Conservation (phyloP, 2,888 invertebrate species). For the Pelosia muscerda region DNA sequence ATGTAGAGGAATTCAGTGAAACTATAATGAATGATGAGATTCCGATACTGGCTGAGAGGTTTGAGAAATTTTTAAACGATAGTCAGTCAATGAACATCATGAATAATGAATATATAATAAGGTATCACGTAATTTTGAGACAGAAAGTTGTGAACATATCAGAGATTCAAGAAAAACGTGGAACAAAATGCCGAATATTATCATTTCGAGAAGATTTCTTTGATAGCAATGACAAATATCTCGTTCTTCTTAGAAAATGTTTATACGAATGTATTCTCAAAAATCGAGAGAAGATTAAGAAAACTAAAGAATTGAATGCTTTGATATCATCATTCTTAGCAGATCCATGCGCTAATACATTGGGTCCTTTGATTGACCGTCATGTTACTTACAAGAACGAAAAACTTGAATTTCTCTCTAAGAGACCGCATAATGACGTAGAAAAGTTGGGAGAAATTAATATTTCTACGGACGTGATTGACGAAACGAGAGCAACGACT, state of each 20-base stretch:
- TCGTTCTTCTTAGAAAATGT: slow-evolving; percentile 15
- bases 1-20: slow-evolving; percentile 28
- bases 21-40: slow-evolving; percentile 30
- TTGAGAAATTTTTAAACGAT: slow-evolving; percentile 21
- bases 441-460: slow-evolving; percentile 12
- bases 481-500: slow-evolving; percentile 27
- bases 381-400: slow-evolving; percentile 26
- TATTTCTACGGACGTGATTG: slow-evolving; percentile 13
- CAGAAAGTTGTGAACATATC: slow-evolving; percentile 30
- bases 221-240: slow-evolving; percentile 20
- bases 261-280: slow-evolving; percentile 16
- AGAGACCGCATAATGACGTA: slow-evolving; percentile 8
- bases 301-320: slow-evolving; percentile 14
- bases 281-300: slow-evolving; percentile 13
- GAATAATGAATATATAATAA: slow-evolving; percentile 32
- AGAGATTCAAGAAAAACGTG: slow-evolving; percentile 22
- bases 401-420: slow-evolving; percentile 23
- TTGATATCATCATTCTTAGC: slow-evolving; percentile 10
- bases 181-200: slow-evolving; percentile 13
- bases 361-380: slow-evolving; percentile 28
- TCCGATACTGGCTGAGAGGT: slow-evolving; percentile 20
- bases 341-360: slow-evolving; percentile 6
- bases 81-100: slow-evolving; percentile 26
- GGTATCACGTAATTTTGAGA: slow-evolving; percentile 38
- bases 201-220: slow-evolving; percentile 34